These are phyloP conservation scores for Sardinella longiceps DNA, from an alignment of 2,797 vertebrate species.

Conservation along the genomic window DNA sequence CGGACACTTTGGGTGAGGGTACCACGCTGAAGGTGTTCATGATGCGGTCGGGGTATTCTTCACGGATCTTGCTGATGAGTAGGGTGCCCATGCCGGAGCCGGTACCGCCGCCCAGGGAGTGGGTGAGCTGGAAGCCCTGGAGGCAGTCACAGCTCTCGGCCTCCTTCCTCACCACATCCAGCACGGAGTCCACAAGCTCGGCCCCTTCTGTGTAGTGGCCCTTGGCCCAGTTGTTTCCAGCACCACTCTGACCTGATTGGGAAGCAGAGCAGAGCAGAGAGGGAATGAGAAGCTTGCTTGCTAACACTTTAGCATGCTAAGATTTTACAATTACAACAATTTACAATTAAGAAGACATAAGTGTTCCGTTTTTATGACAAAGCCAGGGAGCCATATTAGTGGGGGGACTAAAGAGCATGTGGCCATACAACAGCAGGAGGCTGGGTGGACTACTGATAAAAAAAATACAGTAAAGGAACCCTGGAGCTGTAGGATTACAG, in stretches of 20 bases:
- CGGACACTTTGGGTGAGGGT: conserved; percentile 84
- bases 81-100: conserved; percentile 84
- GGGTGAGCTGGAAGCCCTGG: conserved; percentile 82
- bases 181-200: conserved; percentile 69
- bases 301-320: neutral
- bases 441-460: too few relatives aligned
- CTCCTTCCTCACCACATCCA: conserved; percentile 60
- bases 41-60: conserved; percentile 83
- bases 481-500: too few relatives aligned
- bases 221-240: conserved; percentile 88
- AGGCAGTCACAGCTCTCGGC: conserved; percentile 59
- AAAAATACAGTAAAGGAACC: too few relatives aligned
- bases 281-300: neutral
- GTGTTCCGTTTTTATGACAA: neutral
- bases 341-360: neutral
- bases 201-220: conserved; percentile 86
- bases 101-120: conserved; percentile 81
- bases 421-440: too few relatives aligned
- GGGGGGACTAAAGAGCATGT: too few relatives aligned
- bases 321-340: neutral
- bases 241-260: conserved; percentile 80
- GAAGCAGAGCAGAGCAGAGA: neutral
- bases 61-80: conserved; percentile 83
- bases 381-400: too few relatives aligned
- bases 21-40: conserved; percentile 85